These are phyloP conservation scores for Xiphorhynchus elegans DNA, from an alignment of 2,113 vertebrate genomes.

Conservation along the genomic window DNA sequence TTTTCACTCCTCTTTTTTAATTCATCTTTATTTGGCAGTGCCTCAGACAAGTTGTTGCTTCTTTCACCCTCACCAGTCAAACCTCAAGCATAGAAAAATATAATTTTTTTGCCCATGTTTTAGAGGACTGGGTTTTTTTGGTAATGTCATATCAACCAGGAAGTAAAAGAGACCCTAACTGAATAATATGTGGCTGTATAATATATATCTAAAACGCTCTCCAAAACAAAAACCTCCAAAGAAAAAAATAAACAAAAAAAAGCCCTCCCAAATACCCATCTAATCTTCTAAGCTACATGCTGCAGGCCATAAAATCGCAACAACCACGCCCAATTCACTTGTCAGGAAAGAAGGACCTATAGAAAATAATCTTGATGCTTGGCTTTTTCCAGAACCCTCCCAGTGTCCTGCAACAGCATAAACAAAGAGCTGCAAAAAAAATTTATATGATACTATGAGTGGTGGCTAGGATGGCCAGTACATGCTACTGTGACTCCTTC, in stretches of 20 bases:
- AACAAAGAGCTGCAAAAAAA: not conserved
- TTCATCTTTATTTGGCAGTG: slow-evolving; percentile 10
- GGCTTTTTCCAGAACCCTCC: not conserved
- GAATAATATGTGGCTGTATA: not conserved
- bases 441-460: not conserved
- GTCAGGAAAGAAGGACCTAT: not conserved
- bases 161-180: not conserved
- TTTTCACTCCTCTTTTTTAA: slow-evolving; percentile 48
- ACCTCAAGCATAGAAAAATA: not conserved
- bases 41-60: not conserved
- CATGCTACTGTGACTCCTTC: not conserved
- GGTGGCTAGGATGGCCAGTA: not conserved
- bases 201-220: not conserved
- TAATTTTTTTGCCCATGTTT: not conserved
- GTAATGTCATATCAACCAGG: not conserved
- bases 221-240: not conserved
- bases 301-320: not conserved
- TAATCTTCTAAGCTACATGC: not conserved
- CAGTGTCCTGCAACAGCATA: not conserved
- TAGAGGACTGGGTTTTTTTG: not conserved
- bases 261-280: not conserved
- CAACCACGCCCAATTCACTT: not conserved
- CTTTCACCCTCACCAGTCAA: not conserved
- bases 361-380: not conserved
- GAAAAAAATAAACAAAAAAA: not conserved